Percentiles rank a stretch among this genome's conserved stretches.
Conservation (phyloP, 2,113 vertebrate genomes). For the Pipa parva region DNA sequence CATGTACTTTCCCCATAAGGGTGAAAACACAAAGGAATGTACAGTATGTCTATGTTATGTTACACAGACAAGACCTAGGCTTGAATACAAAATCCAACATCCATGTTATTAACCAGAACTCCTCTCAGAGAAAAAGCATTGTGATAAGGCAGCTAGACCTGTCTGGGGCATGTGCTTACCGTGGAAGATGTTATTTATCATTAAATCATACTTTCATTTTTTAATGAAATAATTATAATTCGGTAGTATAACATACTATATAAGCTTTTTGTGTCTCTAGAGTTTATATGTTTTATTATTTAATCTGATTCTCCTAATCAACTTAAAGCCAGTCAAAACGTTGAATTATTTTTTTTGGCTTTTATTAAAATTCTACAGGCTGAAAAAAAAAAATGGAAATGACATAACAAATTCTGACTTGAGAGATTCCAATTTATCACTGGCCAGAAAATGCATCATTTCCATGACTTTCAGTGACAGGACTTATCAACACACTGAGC, state of each 20-base stretch:
- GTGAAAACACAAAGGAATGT: background rate
- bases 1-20: too few species aligned
- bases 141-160: too few species aligned
- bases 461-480: background rate
- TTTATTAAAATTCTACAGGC: constrained; percentile 1
- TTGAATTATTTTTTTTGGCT: constrained; percentile 10
- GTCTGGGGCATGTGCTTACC: background rate
- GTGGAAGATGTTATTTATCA: too few species aligned
- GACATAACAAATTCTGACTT: constrained; percentile 3
- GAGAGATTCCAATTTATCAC: constrained; percentile 8
- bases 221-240: background rate
- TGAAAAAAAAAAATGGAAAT: background rate
- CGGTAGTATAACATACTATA: background rate
- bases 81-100: background rate
- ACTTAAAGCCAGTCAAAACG: background rate
- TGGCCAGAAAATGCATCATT: constrained; percentile 7
- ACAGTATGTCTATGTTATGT: background rate
- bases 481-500: constrained; percentile 2
- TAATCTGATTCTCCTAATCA: background rate
- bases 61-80: background rate
- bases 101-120: too few species aligned
- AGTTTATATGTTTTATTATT: background rate
- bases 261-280: background rate
- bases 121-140: too few species aligned
- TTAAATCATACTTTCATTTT: background rate